These are phyloP conservation scores for Cenopis cana DNA, from an alignment of 2,888 invertebrate genomes.

Conservation along the genomic window DNA sequence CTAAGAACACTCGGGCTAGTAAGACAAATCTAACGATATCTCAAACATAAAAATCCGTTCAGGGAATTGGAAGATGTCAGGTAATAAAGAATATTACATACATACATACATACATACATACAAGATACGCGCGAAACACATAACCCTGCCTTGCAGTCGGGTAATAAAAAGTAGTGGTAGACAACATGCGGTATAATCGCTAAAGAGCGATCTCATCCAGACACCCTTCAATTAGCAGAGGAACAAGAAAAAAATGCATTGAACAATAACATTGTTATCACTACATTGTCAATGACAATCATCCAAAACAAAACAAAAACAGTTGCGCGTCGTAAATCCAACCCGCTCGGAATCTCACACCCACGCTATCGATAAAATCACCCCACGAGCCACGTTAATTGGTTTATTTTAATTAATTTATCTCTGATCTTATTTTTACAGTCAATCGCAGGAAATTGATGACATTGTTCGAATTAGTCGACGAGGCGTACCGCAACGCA, in stretches of 20 bases:
- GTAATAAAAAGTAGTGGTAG: too few relatives aligned
- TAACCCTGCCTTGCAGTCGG: too few relatives aligned
- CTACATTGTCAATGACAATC: background rate
- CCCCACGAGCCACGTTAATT: slow-evolving; percentile 30
- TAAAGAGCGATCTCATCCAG: too few relatives aligned
- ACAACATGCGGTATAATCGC: too few relatives aligned
- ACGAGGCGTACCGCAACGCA: background rate
- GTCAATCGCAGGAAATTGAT: slow-evolving; percentile 23
- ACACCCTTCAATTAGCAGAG: too few relatives aligned
- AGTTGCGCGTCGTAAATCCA: slow-evolving; percentile 16
- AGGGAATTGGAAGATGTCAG: too few relatives aligned
- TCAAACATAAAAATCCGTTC: too few relatives aligned
- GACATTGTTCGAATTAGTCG: slow-evolving; percentile 29
- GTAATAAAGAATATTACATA: too few relatives aligned
- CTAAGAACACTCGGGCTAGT: too few relatives aligned
- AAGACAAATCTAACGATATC: too few relatives aligned
- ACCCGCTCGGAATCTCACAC: slow-evolving; percentile 18
- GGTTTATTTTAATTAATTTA: slow-evolving; percentile 44
- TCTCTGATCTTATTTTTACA: slow-evolving; percentile 39
- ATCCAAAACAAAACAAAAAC: background rate
- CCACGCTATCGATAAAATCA: slow-evolving; percentile 38
- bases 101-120: too few relatives aligned
- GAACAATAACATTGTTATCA: background rate
- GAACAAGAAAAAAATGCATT: background rate
- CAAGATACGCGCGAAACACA: too few relatives aligned